phyloP scores from a whole-genome alignment of 2,113 vertebrate species.

The Elgaria multicarinata region DNA sequence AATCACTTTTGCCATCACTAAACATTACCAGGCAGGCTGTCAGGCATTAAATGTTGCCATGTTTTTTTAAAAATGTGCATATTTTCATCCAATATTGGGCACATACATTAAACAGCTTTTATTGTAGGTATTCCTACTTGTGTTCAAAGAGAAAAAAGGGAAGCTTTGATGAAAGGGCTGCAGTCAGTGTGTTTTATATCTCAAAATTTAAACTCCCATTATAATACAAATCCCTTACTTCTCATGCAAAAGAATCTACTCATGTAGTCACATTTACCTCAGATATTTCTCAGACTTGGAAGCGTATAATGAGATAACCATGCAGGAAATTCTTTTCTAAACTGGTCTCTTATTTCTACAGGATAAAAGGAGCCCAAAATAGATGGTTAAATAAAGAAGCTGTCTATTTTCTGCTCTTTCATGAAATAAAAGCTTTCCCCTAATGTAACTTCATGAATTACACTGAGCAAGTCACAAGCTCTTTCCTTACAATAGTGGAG shows the following conservation, averaged over 20 bases:
- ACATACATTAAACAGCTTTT: neutral
- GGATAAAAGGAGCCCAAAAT: slow-evolving; percentile 3
- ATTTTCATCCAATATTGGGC: neutral
- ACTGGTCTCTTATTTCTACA: neutral
- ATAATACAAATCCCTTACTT: neutral
- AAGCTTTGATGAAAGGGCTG: neutral
- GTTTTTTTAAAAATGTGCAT: neutral
- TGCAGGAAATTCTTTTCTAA: neutral
- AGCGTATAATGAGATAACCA: neutral
- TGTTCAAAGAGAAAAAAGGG: neutral
- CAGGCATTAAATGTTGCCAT: neutral
- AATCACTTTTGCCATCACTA: neutral
- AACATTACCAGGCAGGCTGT: neutral
- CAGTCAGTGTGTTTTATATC: neutral
- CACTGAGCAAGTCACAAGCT: neutral
- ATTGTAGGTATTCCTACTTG: neutral
- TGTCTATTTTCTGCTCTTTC: neutral
- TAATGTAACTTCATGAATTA: neutral
- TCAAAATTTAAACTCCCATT: neutral
- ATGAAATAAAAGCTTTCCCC: neutral
- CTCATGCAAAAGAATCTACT: neutral
- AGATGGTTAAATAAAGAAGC: slow-evolving; percentile 2
- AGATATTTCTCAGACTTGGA: neutral
- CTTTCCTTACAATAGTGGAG: neutral
- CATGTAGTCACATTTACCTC: neutral